Evolutionary conservation across 1,140 invertebrate species (phyloP).

Genomic region (Leptinotarsa lineolata): DNA sequence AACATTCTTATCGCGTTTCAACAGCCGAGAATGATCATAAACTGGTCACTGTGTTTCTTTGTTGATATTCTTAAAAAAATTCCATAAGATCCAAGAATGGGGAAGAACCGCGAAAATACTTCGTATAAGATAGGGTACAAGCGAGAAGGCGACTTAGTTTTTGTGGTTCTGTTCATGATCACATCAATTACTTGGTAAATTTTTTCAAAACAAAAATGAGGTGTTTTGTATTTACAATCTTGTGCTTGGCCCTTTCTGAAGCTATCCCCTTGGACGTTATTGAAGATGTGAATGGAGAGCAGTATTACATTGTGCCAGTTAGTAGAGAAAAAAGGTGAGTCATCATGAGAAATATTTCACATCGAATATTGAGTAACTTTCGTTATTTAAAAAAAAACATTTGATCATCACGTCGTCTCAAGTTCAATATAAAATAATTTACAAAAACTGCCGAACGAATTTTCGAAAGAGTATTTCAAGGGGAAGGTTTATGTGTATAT

Average conservation of each 20-base stretch:
- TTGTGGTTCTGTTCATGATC: background rate
- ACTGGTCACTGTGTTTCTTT: no score
- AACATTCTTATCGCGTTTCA: background rate
- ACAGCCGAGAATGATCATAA: background rate
- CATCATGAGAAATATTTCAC: background rate
- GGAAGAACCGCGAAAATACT: background rate
- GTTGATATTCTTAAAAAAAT: background rate
- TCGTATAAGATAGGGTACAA: background rate
- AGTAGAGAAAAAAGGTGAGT: conserved; percentile 21
- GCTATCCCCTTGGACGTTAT: conserved; percentile 15
- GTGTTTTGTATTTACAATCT: background rate
- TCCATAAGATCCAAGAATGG: background rate
- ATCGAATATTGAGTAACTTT: background rate
- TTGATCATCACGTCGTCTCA: no score
- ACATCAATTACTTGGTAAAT: background rate
- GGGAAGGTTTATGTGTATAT: no score
- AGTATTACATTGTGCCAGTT: conserved; percentile 16
- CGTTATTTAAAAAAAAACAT: background rate
- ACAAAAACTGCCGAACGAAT: no score
- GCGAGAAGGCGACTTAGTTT: background rate
- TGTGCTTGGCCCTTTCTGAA: conserved; percentile 10
- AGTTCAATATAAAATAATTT: no score
- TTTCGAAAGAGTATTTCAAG: no score
- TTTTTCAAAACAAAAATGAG: conserved; percentile 19
- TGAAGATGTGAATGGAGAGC: conserved; percentile 15